These are phyloP conservation scores for Amblyopsis hoosieri DNA, from an alignment of 2,797 vertebrate species.

Conservation along the genomic window DNA sequence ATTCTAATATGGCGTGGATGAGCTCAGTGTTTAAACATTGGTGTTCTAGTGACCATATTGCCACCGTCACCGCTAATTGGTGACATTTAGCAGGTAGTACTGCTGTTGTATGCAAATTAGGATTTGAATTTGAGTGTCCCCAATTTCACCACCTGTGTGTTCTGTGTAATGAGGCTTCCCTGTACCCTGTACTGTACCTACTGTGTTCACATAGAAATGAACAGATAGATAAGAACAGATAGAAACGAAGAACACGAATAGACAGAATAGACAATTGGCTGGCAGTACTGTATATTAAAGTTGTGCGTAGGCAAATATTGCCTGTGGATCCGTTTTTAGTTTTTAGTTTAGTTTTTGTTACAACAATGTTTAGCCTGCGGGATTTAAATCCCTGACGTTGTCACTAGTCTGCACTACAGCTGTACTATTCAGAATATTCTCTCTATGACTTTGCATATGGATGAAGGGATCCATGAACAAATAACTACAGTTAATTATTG, in stretches of 20 bases:
- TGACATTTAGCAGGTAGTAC: too few relatives aligned
- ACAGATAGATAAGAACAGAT: too few relatives aligned
- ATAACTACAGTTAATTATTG: neutral
- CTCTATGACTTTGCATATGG: neutral
- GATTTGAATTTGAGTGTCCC: neutral
- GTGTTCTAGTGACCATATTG: too few relatives aligned
- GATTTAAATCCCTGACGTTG: neutral
- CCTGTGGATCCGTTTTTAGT: neutral
- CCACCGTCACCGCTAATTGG: too few relatives aligned
- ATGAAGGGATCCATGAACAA: slow-evolving; percentile 1
- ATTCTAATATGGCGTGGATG: too few relatives aligned
- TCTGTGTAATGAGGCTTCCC: neutral
- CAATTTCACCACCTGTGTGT: neutral
- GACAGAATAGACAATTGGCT: too few relatives aligned
- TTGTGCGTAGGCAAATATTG: neutral
- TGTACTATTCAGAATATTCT: neutral
- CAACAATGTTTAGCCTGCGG: neutral
- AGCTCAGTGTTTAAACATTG: too few relatives aligned
- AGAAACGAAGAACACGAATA: too few relatives aligned
- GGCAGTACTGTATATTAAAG: too few relatives aligned
- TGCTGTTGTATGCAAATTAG: too few relatives aligned
- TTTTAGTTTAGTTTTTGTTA: neutral
- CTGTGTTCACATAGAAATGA: too few relatives aligned
- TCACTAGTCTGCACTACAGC: neutral
- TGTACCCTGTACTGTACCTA: too few relatives aligned